Evolutionary conservation across 2,888 invertebrate genomes (phyloP).

Genomic region (Oscheius sp.): DNA sequence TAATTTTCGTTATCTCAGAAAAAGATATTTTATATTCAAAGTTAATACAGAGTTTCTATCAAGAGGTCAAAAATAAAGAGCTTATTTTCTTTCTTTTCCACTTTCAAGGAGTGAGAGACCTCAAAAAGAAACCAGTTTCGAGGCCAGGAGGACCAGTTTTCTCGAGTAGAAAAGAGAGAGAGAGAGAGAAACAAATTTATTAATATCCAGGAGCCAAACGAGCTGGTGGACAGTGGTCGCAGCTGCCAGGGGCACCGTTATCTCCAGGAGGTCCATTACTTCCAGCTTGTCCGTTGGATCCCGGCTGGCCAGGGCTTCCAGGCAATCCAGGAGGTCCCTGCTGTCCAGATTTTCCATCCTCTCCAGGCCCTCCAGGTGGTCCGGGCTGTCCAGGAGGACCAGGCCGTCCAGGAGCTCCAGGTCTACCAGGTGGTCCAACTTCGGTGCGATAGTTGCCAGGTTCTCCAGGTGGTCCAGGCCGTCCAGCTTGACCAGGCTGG

Average conservation of each 20-base stretch:
- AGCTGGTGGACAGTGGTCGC: conserved; percentile 69
- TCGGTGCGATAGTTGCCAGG: conserved; percentile 67
- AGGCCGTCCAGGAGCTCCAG: conserved; percentile 64
- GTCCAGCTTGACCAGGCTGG: conserved; percentile 69
- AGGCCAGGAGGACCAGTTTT: no score
- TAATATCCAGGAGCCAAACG: conserved; percentile 67
- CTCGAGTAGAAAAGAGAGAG: no score
- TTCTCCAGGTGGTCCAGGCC: conserved; percentile 67
- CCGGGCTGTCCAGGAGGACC: conserved; percentile 63
- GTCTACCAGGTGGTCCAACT: conserved; percentile 62
- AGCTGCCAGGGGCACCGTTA: conserved; percentile 64
- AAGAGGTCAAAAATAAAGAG: background rate
- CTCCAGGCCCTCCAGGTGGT: conserved; percentile 59
- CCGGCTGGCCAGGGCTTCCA: conserved; percentile 58
- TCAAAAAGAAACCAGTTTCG: no score
- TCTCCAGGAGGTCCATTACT: conserved; percentile 45
- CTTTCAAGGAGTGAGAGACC: no score
- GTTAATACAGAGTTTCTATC: background rate
- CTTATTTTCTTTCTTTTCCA: background rate
- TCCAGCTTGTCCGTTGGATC: conserved; percentile 57
- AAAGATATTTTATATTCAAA: background rate
- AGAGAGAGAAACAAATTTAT: no score
- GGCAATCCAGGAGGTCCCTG: conserved; percentile 57
- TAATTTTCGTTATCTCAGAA: no score
- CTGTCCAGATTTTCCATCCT: conserved; percentile 59